Evolutionary conservation across 2,113 vertebrate genomes (phyloP), one percentile per base, ranked within the genome.

Genomic region (Albula goreensis): DNA sequence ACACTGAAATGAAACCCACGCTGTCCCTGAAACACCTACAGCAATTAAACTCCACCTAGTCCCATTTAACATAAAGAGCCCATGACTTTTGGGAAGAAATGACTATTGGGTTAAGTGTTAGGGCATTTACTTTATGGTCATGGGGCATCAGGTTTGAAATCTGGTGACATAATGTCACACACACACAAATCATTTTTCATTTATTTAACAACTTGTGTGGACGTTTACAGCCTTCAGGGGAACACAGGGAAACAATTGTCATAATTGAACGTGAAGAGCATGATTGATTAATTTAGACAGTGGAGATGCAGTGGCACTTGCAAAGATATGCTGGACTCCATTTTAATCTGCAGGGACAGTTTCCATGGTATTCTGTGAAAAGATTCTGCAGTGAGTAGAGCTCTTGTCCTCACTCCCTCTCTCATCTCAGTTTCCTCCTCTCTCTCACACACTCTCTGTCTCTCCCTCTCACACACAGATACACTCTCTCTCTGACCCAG

Each of bases 281-380:
- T 63, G 49, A 80, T 50, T 66, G 78, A 80, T 66, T 85, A n/a
- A 85, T 85, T 80, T 41, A 81, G 74, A 8, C 41, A 25, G 25
- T 25, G 51, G 53, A 60, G 84, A 15, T 57, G 41, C 41, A 60
- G 19, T 49, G 84, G 56, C 52, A 17, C 49, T 50, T 50, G 77
- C 70, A 51, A 63, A 51, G 85, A 81, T 86, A 48, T 66, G 70
- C 49, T 12, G 53, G 83, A 90, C 92, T 92, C 92, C 90, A 92
- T 93, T 94, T 94, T 94, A 90, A 92, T 91, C 93, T 89, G 87
- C 91, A 91, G 91, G 90, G 92, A 90, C 91, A 88, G 93, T 93
- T 94, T 92, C 92, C 92, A 94, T 93, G 93, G 92, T 91, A 92
- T 92, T 92, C 83, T 25, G 90, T 92, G 91, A 93, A 89, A 90